A percentile compares a stretch with the other conserved stretches of the same genome.
These are phyloP conservation scores for Platygyra sinensis DNA, from an alignment of 64 coral and sea anemone species.

Conservation along the genomic window DNA sequence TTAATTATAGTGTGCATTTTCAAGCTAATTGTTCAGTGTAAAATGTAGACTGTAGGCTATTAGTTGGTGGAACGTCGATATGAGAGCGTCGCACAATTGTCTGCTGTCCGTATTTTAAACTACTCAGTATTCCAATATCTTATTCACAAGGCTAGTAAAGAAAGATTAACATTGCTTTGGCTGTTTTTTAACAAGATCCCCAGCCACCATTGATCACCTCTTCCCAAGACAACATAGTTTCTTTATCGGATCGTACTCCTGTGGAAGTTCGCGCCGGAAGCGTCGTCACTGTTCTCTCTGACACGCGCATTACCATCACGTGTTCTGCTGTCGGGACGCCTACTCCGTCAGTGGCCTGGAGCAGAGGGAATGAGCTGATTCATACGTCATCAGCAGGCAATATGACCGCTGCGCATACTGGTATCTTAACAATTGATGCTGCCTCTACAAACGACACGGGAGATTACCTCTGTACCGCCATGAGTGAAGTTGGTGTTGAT, in stretches of 20 bases:
- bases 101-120: too few species aligned
- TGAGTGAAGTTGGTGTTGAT: constrained; percentile 36
- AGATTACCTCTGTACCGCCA: constrained; percentile 57
- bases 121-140: not conserved
- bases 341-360: constrained; percentile 56
- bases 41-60: too few species aligned
- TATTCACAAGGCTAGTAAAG: not conserved
- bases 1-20: too few species aligned
- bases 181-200: constrained; percentile 3
- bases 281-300: constrained; percentile 20
- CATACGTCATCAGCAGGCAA: not conserved
- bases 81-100: too few species aligned
- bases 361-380: constrained; percentile 19
- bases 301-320: constrained; percentile 9
- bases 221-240: not conserved
- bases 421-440: not conserved
- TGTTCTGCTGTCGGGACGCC: constrained; percentile 58
- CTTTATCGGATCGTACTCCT: constrained; percentile 16
- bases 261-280: constrained; percentile 33
- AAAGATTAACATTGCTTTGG: not conserved
- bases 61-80: too few species aligned
- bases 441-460: constrained; percentile 15
- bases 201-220: constrained; percentile 18
- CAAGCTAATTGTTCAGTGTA: too few species aligned
- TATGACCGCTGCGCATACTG: not conserved